Conservation (phyloP, 2,888 invertebrate genomes). For the Chesias legatella region DNA sequence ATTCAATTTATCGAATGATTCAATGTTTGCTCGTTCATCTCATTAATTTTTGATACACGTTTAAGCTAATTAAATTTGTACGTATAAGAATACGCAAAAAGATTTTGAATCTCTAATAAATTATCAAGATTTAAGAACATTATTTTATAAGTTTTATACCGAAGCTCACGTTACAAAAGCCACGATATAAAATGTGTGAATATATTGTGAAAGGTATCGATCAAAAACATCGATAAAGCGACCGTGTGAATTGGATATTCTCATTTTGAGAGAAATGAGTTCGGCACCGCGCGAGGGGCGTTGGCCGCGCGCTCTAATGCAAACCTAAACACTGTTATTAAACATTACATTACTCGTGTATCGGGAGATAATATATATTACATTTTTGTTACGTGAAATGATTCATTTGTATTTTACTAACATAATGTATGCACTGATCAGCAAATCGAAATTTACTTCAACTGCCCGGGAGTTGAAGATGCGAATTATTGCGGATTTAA, state of each 20-base stretch:
- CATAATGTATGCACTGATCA: too few species aligned
- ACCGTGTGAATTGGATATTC: conserved; percentile 40
- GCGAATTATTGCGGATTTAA: too few species aligned
- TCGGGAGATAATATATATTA: too few species aligned
- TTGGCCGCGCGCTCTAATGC: conserved; percentile 55
- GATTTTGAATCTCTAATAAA: conserved; percentile 5
- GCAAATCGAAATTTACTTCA: too few species aligned
- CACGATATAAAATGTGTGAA: conserved; percentile 30
- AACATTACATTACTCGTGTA: conserved; percentile 50
- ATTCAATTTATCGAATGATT: too few species aligned
- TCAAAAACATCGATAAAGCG: conserved; percentile 39
- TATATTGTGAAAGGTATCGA: conserved; percentile 45
- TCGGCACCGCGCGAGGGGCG: conserved; percentile 37
- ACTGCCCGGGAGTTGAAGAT: too few species aligned
- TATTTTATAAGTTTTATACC: conserved; percentile 15
- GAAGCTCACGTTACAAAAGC: conserved; percentile 21
- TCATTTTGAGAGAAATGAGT: conserved; percentile 37
- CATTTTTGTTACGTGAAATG: too few species aligned
- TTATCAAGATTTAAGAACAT: too few species aligned
- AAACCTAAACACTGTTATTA: conserved; percentile 66
- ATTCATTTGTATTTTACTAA: too few species aligned
- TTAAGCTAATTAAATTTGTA: not conserved
- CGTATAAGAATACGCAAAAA: conserved; percentile 12
- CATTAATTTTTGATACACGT: not conserved
- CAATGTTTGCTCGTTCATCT: too few species aligned